These are phyloP conservation scores for Lucifuga dentata DNA, from an alignment of 2,113 vertebrate genomes.

Conservation along the genomic window DNA sequence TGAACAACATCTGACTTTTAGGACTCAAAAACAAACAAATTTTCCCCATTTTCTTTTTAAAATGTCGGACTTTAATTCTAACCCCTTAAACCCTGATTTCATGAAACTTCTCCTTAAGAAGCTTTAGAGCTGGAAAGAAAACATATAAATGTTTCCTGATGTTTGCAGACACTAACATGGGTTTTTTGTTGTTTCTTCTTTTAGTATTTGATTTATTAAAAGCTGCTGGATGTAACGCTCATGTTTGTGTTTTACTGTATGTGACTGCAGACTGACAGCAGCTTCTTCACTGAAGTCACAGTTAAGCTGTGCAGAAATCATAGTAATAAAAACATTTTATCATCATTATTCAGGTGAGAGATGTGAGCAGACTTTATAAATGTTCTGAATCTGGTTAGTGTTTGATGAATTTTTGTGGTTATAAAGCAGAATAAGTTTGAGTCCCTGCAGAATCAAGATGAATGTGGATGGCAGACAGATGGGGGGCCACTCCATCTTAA, in stretches of 20 bases:
- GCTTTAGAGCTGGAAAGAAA: too few relatives aligned
- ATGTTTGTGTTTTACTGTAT: rapidly evolving
- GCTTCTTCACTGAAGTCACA: slow-evolving; percentile 12
- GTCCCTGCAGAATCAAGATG: slow-evolving; percentile 79
- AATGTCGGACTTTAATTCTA: too few relatives aligned
- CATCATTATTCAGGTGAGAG: slow-evolving; percentile 56
- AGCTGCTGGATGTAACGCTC: background rate
- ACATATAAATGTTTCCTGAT: too few relatives aligned
- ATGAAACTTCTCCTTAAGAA: too few relatives aligned
- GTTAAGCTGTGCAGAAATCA: slow-evolving; percentile 31
- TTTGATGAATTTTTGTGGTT: slow-evolving; percentile 61
- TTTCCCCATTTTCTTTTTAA: too few relatives aligned
- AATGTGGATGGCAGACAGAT: slow-evolving; percentile 59
- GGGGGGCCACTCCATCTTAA: slow-evolving; percentile 78
- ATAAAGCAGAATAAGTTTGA: slow-evolving; percentile 69
- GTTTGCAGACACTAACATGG: too few relatives aligned
- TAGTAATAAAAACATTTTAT: slow-evolving; percentile 33
- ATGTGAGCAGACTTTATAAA: slow-evolving; percentile 31
- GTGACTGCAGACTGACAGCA: background rate
- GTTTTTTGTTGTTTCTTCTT: too few relatives aligned
- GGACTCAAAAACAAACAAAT: too few relatives aligned
- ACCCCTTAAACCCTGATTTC: too few relatives aligned
- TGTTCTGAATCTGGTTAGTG: slow-evolving; percentile 20
- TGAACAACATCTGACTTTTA: too few relatives aligned
- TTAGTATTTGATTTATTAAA: too few relatives aligned